These are phyloP conservation scores for Periplaneta americana DNA, from an alignment of 1,140 invertebrate genomes.

Conservation along the genomic window DNA sequence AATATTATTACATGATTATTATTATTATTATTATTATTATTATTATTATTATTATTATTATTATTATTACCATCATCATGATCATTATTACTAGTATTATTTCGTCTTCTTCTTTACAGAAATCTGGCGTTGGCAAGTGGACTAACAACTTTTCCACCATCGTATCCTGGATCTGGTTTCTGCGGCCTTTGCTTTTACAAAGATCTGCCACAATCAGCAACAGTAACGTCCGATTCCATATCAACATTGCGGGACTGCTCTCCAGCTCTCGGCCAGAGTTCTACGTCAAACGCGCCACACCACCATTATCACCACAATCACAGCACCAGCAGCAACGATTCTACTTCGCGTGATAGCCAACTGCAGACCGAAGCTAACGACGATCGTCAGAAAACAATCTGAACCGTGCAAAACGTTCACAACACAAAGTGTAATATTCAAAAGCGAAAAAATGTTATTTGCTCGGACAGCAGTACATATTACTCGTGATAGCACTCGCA, in stretches of 20 bases:
- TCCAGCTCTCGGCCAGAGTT: background rate
- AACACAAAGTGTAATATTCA: no score
- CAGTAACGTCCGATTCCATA: background rate
- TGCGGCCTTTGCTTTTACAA: conserved; percentile 34
- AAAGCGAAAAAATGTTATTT: no score
- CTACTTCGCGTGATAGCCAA: background rate
- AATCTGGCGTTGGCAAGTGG: conserved; percentile 34
- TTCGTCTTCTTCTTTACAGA: conserved; percentile 23
- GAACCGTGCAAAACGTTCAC: background rate
- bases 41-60: background rate
- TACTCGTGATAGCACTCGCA: no score
- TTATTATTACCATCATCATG: background rate
- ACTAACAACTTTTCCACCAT: conserved; percentile 31
- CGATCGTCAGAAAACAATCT: background rate
- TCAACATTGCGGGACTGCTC: no score
- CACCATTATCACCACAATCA: background rate
- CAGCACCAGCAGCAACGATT: background rate
- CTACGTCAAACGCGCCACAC: background rate
- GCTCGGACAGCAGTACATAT: no score
- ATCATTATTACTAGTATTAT: background rate
- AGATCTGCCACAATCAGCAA: conserved; percentile 17
- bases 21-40: no score
- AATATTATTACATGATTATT: no score
- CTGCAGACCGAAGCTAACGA: background rate
- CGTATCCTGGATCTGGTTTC: conserved; percentile 24